These are phyloP conservation scores for Fulmarus glacialis DNA, from an alignment of 2,113 vertebrate genomes.

Conservation along the genomic window DNA sequence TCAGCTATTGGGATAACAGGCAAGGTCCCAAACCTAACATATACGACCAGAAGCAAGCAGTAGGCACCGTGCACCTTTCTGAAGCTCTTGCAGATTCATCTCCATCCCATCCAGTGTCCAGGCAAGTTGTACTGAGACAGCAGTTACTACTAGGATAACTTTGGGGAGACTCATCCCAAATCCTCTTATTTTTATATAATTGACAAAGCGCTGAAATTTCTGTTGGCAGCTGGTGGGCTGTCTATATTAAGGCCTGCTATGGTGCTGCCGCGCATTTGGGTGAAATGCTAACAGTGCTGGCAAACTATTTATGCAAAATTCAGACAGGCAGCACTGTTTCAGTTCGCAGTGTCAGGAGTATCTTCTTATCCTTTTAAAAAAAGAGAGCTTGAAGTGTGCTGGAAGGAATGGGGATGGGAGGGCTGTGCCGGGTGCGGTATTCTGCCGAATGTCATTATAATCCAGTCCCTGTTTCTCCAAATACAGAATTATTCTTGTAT, in stretches of 20 bases:
- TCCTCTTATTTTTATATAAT: slow-evolving; percentile 34
- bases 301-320: slow-evolving; percentile 29
- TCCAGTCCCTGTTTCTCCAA: background rate
- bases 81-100: background rate
- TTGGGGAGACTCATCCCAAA: background rate
- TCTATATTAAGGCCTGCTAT: background rate
- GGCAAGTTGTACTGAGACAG: background rate
- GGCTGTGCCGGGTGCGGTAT: background rate
- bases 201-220: slow-evolving; percentile 59
- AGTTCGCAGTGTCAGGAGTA: slow-evolving; percentile 29
- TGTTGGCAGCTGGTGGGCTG: slow-evolving; percentile 68
- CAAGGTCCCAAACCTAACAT: background rate
- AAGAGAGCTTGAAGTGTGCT: slow-evolving; percentile 53
- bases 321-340: slow-evolving; percentile 20
- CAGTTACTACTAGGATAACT: background rate
- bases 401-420: slow-evolving; percentile 45
- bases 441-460: background rate
- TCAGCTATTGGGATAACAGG: background rate
- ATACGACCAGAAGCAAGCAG: background rate
- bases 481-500: background rate
- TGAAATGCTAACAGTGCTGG: slow-evolving; percentile 14
- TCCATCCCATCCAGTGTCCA: background rate
- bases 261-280: slow-evolving; percentile 17
- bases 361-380: slow-evolving; percentile 31
- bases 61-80: fast-evolving